phyloP scores from a whole-genome alignment of 2,888 invertebrate genomes.

The Venusia cambrica region DNA sequence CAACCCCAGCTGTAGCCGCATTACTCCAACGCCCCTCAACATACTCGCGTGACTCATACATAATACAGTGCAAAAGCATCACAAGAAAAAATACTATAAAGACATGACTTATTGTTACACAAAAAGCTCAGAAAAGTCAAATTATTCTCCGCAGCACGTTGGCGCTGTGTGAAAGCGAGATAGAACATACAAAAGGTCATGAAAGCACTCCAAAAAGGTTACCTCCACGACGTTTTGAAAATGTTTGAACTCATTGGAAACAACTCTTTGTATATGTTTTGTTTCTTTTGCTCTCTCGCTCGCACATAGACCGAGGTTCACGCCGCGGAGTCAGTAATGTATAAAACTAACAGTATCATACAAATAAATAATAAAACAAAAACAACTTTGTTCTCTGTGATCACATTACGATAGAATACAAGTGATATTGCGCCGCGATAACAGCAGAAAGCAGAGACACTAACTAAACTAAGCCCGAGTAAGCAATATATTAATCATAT shows the following conservation, averaged over 20 bases:
- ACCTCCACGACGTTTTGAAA: no score
- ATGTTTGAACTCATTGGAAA: no score
- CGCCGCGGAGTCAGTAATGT: slow-evolving; percentile 42
- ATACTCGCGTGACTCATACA: slow-evolving; percentile 33
- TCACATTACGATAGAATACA: slow-evolving; percentile 57
- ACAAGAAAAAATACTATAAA: slow-evolving; percentile 43
- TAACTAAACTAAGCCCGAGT: slow-evolving; percentile 33
- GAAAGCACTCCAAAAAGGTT: no score
- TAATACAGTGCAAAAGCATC: slow-evolving; percentile 38
- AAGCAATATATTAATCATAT: slow-evolving; percentile 65
- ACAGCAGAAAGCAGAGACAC: slow-evolving; percentile 36
- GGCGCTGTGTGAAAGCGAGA: no score
- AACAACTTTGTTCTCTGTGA: slow-evolving; percentile 76
- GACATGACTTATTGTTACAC: slow-evolving; percentile 40
- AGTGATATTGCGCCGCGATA: slow-evolving; percentile 24
- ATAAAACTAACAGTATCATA: slow-evolving; percentile 69
- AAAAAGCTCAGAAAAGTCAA: slow-evolving; percentile 42
- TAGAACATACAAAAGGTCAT: no score
- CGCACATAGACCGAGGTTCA: no score
- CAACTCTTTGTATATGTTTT: no score
- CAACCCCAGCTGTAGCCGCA: not conserved
- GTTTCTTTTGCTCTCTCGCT: no score
- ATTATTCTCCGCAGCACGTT: no score
- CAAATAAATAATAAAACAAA: slow-evolving; percentile 81
- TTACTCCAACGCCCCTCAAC: slow-evolving; percentile 9